A percentile compares a stretch with the other conserved stretches of the same genome.
These are phyloP conservation scores for Cremastinae sp. DNA, from an alignment of 2,888 invertebrate species.

Conservation along the genomic window DNA sequence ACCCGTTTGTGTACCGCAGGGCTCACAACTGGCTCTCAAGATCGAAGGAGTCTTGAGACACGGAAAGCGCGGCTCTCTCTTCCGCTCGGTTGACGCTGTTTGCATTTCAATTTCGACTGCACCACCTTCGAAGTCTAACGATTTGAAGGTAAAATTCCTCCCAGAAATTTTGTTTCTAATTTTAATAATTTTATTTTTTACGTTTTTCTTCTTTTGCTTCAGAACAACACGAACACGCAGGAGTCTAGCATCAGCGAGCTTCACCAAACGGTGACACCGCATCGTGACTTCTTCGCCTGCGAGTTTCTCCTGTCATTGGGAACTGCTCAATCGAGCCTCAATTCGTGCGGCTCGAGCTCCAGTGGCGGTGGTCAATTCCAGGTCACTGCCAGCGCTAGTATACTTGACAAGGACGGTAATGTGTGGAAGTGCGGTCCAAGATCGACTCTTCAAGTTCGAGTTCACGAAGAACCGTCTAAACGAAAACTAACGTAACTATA, in stretches of 20 bases:
- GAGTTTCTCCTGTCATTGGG: slow-evolving; percentile 91
- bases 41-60: slow-evolving; percentile 95
- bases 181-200: background rate
- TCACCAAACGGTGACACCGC: slow-evolving; percentile 90
- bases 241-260: slow-evolving; percentile 82
- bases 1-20: slow-evolving; percentile 90
- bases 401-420: slow-evolving; percentile 91
- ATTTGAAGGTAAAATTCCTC: slow-evolving; percentile 75
- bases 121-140: slow-evolving; percentile 80
- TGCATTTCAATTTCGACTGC: slow-evolving; percentile 86
- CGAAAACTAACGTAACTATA: slow-evolving; percentile 74
- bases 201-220: slow-evolving; percentile 20
- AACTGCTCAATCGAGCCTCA: slow-evolving; percentile 74
- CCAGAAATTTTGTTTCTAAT: background rate
- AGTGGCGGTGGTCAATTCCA: slow-evolving; percentile 86
- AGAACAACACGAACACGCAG: slow-evolving; percentile 66
- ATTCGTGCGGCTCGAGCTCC: slow-evolving; percentile 70
- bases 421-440: slow-evolving; percentile 95
- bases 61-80: slow-evolving; percentile 85
- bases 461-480: slow-evolving; percentile 83
- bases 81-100: slow-evolving; percentile 87
- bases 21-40: slow-evolving; percentile 93
- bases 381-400: slow-evolving; percentile 91
- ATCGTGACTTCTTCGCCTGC: slow-evolving; percentile 96
- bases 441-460: slow-evolving; percentile 88